Evolutionary conservation across 1,140 invertebrate species (phyloP).

Genomic region (Aphelenchoides avenae): DNA sequence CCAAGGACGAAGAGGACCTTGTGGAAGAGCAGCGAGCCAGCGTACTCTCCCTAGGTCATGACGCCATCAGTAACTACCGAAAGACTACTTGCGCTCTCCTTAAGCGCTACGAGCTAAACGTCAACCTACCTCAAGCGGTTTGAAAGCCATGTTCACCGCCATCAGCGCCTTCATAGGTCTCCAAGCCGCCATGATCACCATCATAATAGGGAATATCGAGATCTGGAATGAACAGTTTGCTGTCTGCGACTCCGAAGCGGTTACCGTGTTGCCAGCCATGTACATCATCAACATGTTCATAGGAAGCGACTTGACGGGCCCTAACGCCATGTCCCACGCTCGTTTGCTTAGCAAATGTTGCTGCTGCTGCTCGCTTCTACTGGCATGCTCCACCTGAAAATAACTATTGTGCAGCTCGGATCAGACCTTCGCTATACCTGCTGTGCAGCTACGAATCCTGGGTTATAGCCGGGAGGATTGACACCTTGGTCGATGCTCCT

Average conservation of each 20-base stretch:
- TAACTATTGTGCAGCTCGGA: background rate
- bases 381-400: slow-evolving; percentile 21
- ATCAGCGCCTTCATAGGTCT: slow-evolving; percentile 90
- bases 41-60: slow-evolving; percentile 29
- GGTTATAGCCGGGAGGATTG: slow-evolving; percentile 39
- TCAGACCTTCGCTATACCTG: slow-evolving; percentile 9
- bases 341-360: slow-evolving; percentile 64
- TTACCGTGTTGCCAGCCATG: slow-evolving; percentile 80
- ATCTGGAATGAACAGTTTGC: too few relatives aligned
- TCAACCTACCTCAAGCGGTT: slow-evolving; percentile 36
- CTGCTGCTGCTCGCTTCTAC: slow-evolving; percentile 27
- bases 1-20: slow-evolving; percentile 91
- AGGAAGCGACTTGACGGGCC: slow-evolving; percentile 83
- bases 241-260: too few relatives aligned
- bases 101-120: background rate
- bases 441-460: slow-evolving; percentile 17
- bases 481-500: slow-evolving; percentile 22
- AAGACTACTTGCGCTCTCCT: background rate
- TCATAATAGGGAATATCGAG: slow-evolving; percentile 99
- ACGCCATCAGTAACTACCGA: slow-evolving; percentile 7
- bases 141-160: slow-evolving; percentile 72
- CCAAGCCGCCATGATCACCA: slow-evolving; percentile 97
- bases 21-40: slow-evolving; percentile 65
- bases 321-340: slow-evolving; percentile 93
- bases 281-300: slow-evolving; percentile 76